Base-by-base conservation (phyloP, 1,140 invertebrate genomes). In the Cyclargus thomasi region DNA sequence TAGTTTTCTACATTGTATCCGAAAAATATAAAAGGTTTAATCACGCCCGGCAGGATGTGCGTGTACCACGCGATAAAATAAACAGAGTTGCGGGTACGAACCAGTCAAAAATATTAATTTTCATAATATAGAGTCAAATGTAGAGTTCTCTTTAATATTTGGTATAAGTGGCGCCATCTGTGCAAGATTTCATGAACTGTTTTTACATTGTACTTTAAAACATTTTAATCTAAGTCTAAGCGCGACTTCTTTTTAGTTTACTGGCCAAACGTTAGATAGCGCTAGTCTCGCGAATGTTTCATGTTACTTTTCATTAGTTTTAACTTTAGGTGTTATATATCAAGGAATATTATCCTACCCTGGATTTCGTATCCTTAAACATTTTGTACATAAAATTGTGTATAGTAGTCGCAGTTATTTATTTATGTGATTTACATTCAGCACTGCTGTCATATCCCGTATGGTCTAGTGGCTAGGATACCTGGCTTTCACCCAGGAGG, bases 381-480 rank as follows among this genome's bases (percentile, higher is more conserved):
- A n/a, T n/a, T n/a, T n/a, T n/a, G n/a, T n/a, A n/a, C n/a, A n/a
- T n/a, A n/a, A n/a, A n/a, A n/a, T n/a, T n/a, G n/a, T n/a, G n/a
- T n/a, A n/a, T n/a, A n/a, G n/a, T n/a, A n/a, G n/a, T n/a, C n/a
- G n/a, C n/a, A n/a, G n/a, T n/a, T n/a, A n/a, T n/a, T n/a, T n/a
- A n/a, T n/a, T n/a, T n/a, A n/a, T n/a, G n/a, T n/a, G n/a, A n/a
- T n/a, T n/a, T n/a, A n/a, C n/a, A n/a, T n/a, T n/a, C n/a, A n/a
- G n/a, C n/a, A n/a, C n/a, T n/a, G n/a, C n/a, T n/a, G n/a, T n/a
- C 10, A 18, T 18, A 55, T 76, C 74, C 92, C 92, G 91, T 93
- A 92, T 93, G 91, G 92, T 93, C 94, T 95, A 95, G 94, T 95
- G 94, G 94, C 93, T 95, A 95, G 94, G 94, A 95, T 95, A 95